Evolutionary conservation across 2,888 invertebrate genomes (phyloP).

Genomic region (Myopa testacea): DNA sequence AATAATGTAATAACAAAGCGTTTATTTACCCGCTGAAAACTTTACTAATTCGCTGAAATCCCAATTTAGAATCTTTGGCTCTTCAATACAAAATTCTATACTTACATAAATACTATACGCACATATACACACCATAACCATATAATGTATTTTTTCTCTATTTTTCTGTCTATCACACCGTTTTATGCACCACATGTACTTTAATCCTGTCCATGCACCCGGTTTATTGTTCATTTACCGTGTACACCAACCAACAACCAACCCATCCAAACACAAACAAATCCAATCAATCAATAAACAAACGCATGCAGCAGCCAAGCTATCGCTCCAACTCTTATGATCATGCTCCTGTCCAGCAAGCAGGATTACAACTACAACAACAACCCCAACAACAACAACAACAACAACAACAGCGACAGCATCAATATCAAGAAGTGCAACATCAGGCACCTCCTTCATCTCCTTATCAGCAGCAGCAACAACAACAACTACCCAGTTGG

Average conservation of each 20-base stretch:
- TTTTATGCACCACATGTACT: neutral
- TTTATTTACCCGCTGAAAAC: neutral
- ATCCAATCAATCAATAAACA: constrained; percentile 38
- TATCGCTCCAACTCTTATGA: constrained; percentile 56
- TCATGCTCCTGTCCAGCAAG: constrained; percentile 32
- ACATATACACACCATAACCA: neutral
- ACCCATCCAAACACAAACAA: constrained; percentile 43
- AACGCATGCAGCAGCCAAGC: constrained; percentile 25
- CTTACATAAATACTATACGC: neutral
- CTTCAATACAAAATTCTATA: neutral
- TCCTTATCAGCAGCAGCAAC: constrained; percentile 51
- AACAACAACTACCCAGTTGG: constrained; percentile 50
- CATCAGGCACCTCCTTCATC: constrained; percentile 13
- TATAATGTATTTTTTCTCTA: neutral
- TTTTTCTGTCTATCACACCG: constrained; percentile 16
- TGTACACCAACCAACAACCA: constrained; percentile 31
- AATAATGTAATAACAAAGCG: neutral
- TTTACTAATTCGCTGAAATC: neutral
- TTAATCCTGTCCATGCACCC: constrained; percentile 2
- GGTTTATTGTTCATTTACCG: neutral
- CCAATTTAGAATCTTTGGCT: neutral
- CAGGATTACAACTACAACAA: constrained; percentile 45
- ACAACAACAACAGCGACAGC: constrained; percentile 47
- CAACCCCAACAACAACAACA: constrained; percentile 44
- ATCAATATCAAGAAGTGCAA: constrained; percentile 48